phyloP scores from a whole-genome alignment of 2,888 invertebrate species.

The Megalurothrips usitatus region DNA sequence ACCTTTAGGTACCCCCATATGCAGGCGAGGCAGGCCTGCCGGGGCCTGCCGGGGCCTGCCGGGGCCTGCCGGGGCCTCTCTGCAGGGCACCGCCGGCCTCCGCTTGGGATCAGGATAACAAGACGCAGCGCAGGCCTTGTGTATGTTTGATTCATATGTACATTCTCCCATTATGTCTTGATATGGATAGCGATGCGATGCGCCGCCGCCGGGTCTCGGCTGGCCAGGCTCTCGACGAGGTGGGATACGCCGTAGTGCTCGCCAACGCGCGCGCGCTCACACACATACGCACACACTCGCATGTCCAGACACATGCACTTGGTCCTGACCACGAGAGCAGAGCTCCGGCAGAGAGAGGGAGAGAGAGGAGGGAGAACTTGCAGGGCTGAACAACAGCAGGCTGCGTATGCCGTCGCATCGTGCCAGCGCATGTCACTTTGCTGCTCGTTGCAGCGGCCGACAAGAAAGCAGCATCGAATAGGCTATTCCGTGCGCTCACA shows the following conservation, averaged over 20 bases:
- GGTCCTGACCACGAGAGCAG: not conserved
- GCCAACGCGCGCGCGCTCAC: not conserved
- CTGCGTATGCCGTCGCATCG: not conserved
- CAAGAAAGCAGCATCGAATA: not conserved
- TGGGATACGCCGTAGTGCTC: not conserved
- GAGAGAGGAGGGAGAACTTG: too few species aligned
- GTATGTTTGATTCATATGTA: constrained; percentile 27
- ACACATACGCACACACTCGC: not conserved
- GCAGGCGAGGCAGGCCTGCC: too few species aligned
- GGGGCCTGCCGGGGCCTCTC: too few species aligned
- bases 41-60: too few species aligned
- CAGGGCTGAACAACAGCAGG: too few species aligned
- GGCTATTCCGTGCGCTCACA: not conserved
- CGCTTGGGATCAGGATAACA: not conserved
- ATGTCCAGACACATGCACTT: not conserved
- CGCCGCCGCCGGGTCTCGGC: not conserved
- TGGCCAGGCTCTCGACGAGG: too few species aligned
- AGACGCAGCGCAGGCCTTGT: not conserved
- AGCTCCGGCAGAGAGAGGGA: too few species aligned
- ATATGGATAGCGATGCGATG: constrained; percentile 21
- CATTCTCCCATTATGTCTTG: constrained; percentile 26
- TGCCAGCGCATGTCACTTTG: not conserved
- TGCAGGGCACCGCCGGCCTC: not conserved
- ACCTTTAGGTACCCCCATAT: too few species aligned
- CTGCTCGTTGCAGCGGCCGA: not conserved